These are phyloP conservation scores for Felis chaus DNA, from an alignment of 2,113 vertebrate genomes.

Conservation along the genomic window DNA sequence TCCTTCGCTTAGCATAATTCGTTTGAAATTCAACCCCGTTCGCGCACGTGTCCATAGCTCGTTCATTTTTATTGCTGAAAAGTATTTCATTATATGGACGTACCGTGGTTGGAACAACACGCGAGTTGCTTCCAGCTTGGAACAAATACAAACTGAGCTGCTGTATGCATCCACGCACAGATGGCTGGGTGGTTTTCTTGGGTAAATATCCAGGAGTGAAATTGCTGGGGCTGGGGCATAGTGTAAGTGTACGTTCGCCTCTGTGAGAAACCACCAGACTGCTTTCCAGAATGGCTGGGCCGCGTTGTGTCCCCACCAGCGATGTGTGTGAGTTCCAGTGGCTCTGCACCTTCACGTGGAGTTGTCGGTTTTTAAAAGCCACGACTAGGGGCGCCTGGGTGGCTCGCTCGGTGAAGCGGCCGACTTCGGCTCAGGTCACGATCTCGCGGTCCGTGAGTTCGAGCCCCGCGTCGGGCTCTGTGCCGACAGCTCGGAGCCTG, in stretches of 20 bases:
- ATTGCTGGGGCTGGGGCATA: background rate
- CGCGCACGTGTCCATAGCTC: background rate
- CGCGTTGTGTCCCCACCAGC: fast-evolving
- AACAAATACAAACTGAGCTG: background rate
- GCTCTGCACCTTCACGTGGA: background rate
- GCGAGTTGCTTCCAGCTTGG: background rate
- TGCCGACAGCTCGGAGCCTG: too few species aligned
- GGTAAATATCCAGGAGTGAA: fast-evolving
- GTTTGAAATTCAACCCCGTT: background rate
- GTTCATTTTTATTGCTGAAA: background rate
- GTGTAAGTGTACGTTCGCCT: too few species aligned
- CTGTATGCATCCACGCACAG: background rate
- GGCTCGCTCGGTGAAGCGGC: too few species aligned
- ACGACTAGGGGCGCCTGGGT: too few species aligned
- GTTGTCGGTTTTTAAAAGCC: background rate
- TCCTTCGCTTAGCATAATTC: background rate
- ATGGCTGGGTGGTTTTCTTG: background rate
- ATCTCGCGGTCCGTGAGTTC: too few species aligned
- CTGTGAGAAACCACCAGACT: fast-evolving
- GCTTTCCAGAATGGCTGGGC: fast-evolving
- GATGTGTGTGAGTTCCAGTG: fast-evolving
- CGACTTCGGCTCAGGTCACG: too few species aligned
- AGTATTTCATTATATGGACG: background rate
- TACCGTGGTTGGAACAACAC: background rate
- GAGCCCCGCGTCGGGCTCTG: too few species aligned